Base-by-base conservation (phyloP, 1,140 invertebrate genomes). In the Telenomus remus region DNA sequence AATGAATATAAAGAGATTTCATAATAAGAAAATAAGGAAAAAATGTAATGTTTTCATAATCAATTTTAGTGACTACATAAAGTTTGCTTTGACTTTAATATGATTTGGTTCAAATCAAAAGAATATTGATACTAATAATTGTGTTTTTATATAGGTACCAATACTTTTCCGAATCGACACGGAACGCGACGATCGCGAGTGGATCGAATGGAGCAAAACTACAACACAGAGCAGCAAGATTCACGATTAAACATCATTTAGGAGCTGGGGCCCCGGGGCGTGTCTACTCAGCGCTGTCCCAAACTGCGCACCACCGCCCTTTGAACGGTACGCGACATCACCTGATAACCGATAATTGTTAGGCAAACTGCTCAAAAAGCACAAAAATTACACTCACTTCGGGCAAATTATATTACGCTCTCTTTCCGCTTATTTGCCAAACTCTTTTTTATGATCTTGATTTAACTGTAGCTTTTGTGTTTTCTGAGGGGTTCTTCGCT, bases 261-360 rank as follows among this genome's bases (percentile, higher is more conserved):
- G 86, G 85, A 87, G 80, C 84, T 84, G 84, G 84, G 85, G 85
- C 86, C 86, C 86, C 86, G 86, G 86, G 86, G 86, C 80, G 84
- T 86, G 82, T 87, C 85, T 80, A 79, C 86, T 78, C 84, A 82
- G 80, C 86, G 86, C 80, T 87, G 86, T 84, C 86, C 86, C 82
- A 80, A 85, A 68, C 80, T 88, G 78, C 86, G 86, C 83, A 88
- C 86, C 78, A 88, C 86, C 76, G 86, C 86, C 81, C 85, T 88
- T 51, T 88, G 84, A 80, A 35, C 19, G 71, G 74, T 27, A 27
- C 19, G 19, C 66, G 56, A 63, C 56, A 39, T 19, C 57, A 68
- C 37, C 63, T 63, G 74, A 60, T 68, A 63, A 63, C 60, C 35
- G 69, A 60, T 69, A 44, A 47, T 69, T 65, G 76, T 55, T 34